Percentiles rank a stretch among this genome's conserved stretches.
These are phyloP conservation scores for Ligdia adustata DNA, from an alignment of 2,888 invertebrate genomes.

Conservation along the genomic window DNA sequence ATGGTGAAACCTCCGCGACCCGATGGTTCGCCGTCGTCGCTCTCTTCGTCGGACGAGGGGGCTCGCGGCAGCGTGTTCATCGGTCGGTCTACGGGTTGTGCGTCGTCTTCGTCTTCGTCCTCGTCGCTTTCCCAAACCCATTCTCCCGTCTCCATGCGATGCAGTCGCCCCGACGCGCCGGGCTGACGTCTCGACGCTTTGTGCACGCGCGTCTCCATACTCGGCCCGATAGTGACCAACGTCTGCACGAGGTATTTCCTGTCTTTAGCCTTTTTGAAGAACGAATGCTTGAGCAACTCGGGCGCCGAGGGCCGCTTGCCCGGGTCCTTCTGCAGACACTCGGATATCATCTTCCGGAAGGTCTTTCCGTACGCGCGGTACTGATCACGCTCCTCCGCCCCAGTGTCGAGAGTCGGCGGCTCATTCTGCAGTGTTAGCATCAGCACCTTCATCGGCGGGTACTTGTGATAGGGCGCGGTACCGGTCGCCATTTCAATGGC, in stretches of 20 bases:
- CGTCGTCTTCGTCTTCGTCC: constrained; percentile 82
- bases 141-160: constrained; percentile 97
- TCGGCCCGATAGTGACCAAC: constrained; percentile 93
- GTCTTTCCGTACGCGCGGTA: constrained; percentile 99
- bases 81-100: constrained; percentile 80
- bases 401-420: constrained; percentile 98
- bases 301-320: constrained; percentile 97
- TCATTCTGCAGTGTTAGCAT: constrained; percentile 99
- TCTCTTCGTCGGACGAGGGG: constrained; percentile 85
- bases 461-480: constrained; percentile 99
- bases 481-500: constrained; percentile 99
- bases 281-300: constrained; percentile 98
- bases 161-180: constrained; percentile 92
- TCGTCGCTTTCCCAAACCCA: constrained; percentile 99
- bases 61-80: constrained; percentile 85
- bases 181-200: constrained; percentile 93
- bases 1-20: constrained; percentile 36
- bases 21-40: constrained; percentile 54
- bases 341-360: constrained; percentile 98
- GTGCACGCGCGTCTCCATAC: constrained; percentile 95
- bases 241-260: constrained; percentile 95
- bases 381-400: constrained; percentile 98
- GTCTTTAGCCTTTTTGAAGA: constrained; percentile 99
- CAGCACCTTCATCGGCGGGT: constrained; percentile 99
- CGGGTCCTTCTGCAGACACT: constrained; percentile 98